phyloP scores from a whole-genome alignment of 2,888 invertebrate genomes.

The Drosophila longiperda region DNA sequence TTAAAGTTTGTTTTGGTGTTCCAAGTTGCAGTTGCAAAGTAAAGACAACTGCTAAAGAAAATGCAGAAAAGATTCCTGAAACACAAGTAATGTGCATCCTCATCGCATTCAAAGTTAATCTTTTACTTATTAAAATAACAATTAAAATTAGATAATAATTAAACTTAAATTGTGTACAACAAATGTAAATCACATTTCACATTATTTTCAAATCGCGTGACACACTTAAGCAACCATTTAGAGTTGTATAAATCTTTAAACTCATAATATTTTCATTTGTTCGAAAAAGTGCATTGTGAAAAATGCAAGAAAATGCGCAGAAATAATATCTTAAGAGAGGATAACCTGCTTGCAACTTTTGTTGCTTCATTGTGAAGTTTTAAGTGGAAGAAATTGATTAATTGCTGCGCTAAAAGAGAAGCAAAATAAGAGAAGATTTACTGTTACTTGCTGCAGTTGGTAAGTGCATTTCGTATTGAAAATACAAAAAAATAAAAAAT shows the following conservation, averaged over 20 bases:
- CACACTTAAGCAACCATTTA: too few species aligned
- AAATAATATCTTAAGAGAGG: neutral
- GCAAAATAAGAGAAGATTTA: neutral
- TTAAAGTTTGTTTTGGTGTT: neutral
- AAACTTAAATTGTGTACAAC: neutral
- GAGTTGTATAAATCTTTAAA: too few species aligned
- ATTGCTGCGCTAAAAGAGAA: neutral
- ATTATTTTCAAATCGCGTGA: neutral
- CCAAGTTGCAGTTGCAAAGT: neutral
- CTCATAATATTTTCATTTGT: neutral
- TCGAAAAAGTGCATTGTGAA: neutral
- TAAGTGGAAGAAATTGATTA: neutral
- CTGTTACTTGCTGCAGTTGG: neutral
- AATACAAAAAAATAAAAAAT: neutral
- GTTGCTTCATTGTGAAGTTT: neutral
- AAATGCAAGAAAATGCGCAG: neutral
- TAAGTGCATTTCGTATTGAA: neutral
- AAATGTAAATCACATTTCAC: neutral
- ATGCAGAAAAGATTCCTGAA: too few species aligned
- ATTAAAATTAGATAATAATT: neutral
- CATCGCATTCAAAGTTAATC: neutral
- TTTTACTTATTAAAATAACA: neutral
- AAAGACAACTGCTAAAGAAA: neutral
- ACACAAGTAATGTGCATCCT: neutral
- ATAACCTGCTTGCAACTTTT: neutral